Base-by-base conservation (phyloP, 2,113 vertebrate species). In the Lota lota region DNA sequence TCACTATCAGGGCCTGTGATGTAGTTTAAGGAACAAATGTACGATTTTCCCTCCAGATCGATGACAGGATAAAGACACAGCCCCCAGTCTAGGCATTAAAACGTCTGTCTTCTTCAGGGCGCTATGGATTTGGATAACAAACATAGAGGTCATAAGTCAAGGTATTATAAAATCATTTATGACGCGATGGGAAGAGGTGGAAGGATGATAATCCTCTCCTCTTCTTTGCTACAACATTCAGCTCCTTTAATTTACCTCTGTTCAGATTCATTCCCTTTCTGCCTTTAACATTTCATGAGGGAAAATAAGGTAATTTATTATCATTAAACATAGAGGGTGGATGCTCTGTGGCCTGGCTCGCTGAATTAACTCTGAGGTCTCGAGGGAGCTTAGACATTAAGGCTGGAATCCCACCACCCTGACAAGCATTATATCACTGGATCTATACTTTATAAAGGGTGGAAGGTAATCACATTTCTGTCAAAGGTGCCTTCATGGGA, bases 301-400 rank as follows among this genome's bases (percentile, higher is more conserved):
- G 77, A 91, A 89, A 90, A 86, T 84, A 89, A 10, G 79, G 83
- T 91, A 81, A 88, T 90, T 89, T 89, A 88, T 90, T 90, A 85
- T 91, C 84, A 91, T 90, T 91, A 91, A 89, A 92, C 79, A 81
- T 90, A 88, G 79, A 88, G 79, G 74, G 75, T 75, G 63, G 78
- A 76, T 71, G 70, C 79, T 88, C 63, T 79, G 24, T 79, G 77
- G 72, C 78, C 79, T 75, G 86, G 79, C 60, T 72, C 58, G 51
- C 66, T 68, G 84, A 89, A 89, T 91, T 88, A 90, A 84, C 85
- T 77, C 72, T 69, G 7, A 70, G 68, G 75, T 75, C 81, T 69
- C 47, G 6, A 20, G 10, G 79, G 79, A 79, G 79, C 89, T 84
- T 63, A 86, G 72, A 76, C 56, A 65, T 64, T 68, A 58, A 69